A percentile compares a stretch with the other conserved stretches of the same genome.
phyloP scores from a whole-genome alignment of 2,888 invertebrate genomes.

The Xestoiulus laeticollis region DNA sequence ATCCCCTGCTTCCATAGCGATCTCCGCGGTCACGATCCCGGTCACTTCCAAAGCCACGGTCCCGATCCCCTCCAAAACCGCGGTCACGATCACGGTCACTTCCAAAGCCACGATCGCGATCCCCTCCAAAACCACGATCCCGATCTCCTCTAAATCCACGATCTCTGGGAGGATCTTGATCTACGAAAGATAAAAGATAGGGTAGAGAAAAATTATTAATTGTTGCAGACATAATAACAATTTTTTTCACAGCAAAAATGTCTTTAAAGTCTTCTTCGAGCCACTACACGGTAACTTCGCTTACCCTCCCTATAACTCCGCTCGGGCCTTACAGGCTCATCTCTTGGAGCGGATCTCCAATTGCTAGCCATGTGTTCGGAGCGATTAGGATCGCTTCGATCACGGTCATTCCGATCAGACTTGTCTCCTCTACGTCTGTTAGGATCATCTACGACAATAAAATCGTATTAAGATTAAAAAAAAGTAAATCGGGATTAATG shows the following conservation, averaged over 20 bases:
- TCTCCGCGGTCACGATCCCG: slow-evolving; percentile 62
- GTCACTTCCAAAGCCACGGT: slow-evolving; percentile 66
- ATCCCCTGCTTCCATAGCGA: slow-evolving; percentile 59
- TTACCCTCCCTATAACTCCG: slow-evolving; percentile 58
- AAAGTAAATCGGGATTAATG: not conserved
- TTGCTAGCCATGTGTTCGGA: slow-evolving; percentile 77
- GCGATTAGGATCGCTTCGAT: not conserved
- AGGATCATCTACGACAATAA: slow-evolving; percentile 39
- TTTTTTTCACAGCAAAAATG: slow-evolving; percentile 68
- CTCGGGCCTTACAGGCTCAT: slow-evolving; percentile 62
- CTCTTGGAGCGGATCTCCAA: slow-evolving; percentile 71
- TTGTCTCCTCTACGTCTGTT: slow-evolving; percentile 65
- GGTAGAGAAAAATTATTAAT: too few species aligned
- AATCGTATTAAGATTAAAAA: not conserved
- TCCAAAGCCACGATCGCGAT: slow-evolving; percentile 60
- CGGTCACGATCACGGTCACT: slow-evolving; percentile 64
- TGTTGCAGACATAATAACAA: too few species aligned
- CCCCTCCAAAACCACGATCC: slow-evolving; percentile 66
- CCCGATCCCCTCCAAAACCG: slow-evolving; percentile 65
- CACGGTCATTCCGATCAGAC: slow-evolving; percentile 56
- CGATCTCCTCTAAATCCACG: slow-evolving; percentile 60
- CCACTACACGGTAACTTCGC: too few species aligned
- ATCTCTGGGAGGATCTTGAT: slow-evolving; percentile 61
- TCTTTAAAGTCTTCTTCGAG: too few species aligned
- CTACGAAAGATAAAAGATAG: slow-evolving; percentile 60